These are phyloP conservation scores for Cyprinus carpio DNA, from an alignment of 2,113 vertebrate species.

Conservation along the genomic window DNA sequence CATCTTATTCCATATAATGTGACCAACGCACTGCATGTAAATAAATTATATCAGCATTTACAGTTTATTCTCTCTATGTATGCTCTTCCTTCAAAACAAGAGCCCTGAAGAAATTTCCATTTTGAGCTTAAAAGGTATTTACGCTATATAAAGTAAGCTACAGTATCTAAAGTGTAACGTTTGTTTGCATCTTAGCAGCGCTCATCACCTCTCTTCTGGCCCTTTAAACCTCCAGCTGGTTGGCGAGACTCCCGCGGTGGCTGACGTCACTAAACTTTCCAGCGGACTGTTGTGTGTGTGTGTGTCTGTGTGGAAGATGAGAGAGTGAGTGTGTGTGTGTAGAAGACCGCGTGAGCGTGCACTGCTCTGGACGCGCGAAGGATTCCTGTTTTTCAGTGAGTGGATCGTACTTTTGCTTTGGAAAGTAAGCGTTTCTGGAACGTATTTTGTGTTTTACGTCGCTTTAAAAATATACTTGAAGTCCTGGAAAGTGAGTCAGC, in stretches of 20 bases:
- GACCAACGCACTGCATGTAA: background rate
- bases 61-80: background rate
- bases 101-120: background rate
- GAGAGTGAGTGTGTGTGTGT: slow-evolving; percentile 18
- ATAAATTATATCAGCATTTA: background rate
- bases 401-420: background rate
- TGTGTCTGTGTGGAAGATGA: slow-evolving; percentile 24
- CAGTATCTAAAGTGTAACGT: background rate
- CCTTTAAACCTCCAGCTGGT: slow-evolving; percentile 50
- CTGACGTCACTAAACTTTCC: slow-evolving; percentile 73
- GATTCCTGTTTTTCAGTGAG: slow-evolving; percentile 11
- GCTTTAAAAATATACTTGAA: slow-evolving; percentile 11
- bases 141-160: background rate
- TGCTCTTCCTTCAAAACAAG: background rate
- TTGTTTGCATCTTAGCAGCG: background rate
- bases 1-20: background rate
- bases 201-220: slow-evolving; percentile 23
- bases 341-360: slow-evolving; percentile 45
- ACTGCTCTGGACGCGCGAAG: slow-evolving; percentile 15
- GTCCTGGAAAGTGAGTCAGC: slow-evolving; percentile 12
- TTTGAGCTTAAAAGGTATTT: background rate
- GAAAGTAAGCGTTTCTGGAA: background rate
- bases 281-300: slow-evolving; percentile 43
- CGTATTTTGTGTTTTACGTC: background rate
- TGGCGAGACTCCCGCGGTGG: slow-evolving; percentile 46